phyloP scores from a whole-genome alignment of 2,888 invertebrate genomes.

The Entomobrya multifasciata region DNA sequence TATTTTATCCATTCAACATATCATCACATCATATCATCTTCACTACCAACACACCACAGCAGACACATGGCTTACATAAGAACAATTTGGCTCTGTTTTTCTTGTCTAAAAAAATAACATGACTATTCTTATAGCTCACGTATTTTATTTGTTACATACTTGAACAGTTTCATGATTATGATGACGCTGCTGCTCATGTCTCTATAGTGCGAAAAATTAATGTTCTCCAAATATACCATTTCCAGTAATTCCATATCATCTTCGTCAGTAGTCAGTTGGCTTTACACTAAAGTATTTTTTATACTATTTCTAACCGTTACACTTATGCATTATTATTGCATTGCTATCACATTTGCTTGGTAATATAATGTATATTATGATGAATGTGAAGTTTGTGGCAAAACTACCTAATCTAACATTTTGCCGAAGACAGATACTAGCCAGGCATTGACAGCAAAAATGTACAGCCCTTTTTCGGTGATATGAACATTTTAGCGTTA shows the following conservation, averaged over 20 bases:
- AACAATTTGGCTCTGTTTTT: not conserved
- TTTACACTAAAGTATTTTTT: too few species aligned
- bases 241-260: slow-evolving; percentile 12
- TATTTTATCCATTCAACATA: slow-evolving; percentile 5
- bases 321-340: too few species aligned
- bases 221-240: not conserved
- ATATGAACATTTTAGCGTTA: too few species aligned
- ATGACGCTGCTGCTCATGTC: not conserved
- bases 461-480: too few species aligned
- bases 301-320: too few species aligned
- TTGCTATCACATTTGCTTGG: too few species aligned
- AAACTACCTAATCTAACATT: not conserved
- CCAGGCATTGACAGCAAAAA: not conserved
- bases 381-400: not conserved
- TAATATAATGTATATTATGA: not conserved
- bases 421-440: slow-evolving; percentile 4
- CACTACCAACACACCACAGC: not conserved
- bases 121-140: too few species aligned
- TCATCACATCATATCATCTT: slow-evolving; percentile 7
- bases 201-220: not conserved
- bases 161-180: too few species aligned
- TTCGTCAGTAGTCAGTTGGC: not conserved
- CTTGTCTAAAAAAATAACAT: not conserved
- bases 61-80: not conserved
- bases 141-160: too few species aligned